Conservation (phyloP, 2,888 invertebrate species). For the Drosophila aldrichi region DNA sequence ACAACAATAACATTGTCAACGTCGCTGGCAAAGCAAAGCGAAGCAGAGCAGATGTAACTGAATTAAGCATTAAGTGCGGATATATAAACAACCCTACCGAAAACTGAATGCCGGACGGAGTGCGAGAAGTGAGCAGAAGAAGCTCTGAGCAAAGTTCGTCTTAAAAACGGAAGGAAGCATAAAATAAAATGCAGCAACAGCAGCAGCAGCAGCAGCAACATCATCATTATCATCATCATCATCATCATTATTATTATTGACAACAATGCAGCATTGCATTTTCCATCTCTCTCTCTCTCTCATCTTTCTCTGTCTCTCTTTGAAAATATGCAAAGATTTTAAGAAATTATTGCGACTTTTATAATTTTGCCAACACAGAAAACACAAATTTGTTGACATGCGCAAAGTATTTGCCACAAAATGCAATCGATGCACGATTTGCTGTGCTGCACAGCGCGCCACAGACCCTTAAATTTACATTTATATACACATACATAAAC, state of each 20-base stretch:
- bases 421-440: slow-evolving; percentile 66
- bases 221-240: slow-evolving; percentile 36
- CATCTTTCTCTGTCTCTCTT: not conserved
- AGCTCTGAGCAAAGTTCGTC: slow-evolving; percentile 46
- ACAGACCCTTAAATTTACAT: slow-evolving; percentile 33
- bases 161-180: slow-evolving; percentile 79
- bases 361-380: slow-evolving; percentile 66
- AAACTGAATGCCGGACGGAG: slow-evolving; percentile 40
- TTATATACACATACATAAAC: not conserved
- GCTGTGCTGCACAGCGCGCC: slow-evolving; percentile 63
- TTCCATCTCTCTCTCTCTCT: slow-evolving; percentile 7
- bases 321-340: slow-evolving; percentile 72
- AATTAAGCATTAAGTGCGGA: slow-evolving; percentile 82
- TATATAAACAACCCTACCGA: slow-evolving; percentile 79
- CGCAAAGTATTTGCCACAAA: slow-evolving; percentile 65
- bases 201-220: slow-evolving; percentile 25
- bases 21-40: slow-evolving; percentile 20
- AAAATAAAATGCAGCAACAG: slow-evolving; percentile 75
- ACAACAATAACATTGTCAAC: slow-evolving; percentile 42
- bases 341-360: slow-evolving; percentile 77
- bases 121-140: not conserved
- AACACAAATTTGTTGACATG: slow-evolving; percentile 77
- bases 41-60: slow-evolving; percentile 76
- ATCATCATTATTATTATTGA: slow-evolving; percentile 31
- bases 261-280: slow-evolving; percentile 36